Evolutionary conservation across 2,113 vertebrate genomes (phyloP).

Genomic region (Colaptes auratus): DNA sequence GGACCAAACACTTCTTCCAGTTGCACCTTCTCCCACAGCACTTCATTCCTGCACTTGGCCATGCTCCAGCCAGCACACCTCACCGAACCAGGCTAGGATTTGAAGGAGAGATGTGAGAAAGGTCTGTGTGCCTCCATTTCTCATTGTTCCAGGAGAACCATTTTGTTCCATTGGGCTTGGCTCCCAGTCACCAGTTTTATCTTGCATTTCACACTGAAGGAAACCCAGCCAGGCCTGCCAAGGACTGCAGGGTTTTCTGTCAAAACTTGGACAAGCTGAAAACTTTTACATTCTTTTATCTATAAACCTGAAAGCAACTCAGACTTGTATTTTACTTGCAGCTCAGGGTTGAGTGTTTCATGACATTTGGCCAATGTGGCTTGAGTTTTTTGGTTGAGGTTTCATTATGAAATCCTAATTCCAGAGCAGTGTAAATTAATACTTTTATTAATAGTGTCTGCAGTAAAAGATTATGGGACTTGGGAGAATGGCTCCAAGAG

Average conservation of each 20-base stretch:
- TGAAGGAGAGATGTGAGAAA: not conserved
- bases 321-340: constrained; percentile 5
- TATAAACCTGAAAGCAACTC: constrained; percentile 26
- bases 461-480: constrained; percentile 34
- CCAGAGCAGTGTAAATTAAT: constrained; percentile 58
- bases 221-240: constrained; percentile 50
- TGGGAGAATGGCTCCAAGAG: not conserved
- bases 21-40: not conserved
- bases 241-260: constrained; percentile 45
- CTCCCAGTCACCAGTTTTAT: not conserved
- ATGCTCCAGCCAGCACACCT: not conserved
- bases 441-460: constrained; percentile 43
- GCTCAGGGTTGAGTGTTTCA: constrained; percentile 18
- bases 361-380: constrained; percentile 44
- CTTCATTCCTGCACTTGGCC: not conserved
- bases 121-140: fast-evolving
- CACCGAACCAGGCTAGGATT: fast-evolving
- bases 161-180: not conserved
- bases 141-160: constrained; percentile 10
- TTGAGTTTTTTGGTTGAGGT: constrained; percentile 16
- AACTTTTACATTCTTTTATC: constrained; percentile 53
- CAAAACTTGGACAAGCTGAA: constrained; percentile 60
- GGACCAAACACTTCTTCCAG: not conserved
- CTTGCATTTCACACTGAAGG: constrained; percentile 43
- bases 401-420: constrained; percentile 26